Conservation (phyloP, 2,113 vertebrate genomes). For the Megaceryle maxima region DNA sequence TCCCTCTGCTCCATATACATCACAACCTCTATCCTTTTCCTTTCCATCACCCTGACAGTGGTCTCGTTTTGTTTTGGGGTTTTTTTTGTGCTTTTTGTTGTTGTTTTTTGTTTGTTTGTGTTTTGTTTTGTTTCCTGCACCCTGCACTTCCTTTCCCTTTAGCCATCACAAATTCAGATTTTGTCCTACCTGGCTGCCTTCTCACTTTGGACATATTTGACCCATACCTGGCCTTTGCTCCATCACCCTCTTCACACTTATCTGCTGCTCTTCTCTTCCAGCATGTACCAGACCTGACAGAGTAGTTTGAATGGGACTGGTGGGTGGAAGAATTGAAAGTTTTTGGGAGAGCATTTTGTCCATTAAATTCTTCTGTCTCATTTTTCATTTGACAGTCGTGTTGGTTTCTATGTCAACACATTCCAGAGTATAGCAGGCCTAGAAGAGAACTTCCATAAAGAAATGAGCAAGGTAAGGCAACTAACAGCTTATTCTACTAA, state of each 20-base stretch:
- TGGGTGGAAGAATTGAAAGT: not conserved
- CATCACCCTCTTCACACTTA: not conserved
- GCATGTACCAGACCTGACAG: not conserved
- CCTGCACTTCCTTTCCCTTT: not conserved
- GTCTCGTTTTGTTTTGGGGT: no score
- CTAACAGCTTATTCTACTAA: not conserved
- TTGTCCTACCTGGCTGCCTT: not conserved
- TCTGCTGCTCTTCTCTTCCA: not conserved
- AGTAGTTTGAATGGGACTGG: not conserved
- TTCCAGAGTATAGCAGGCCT: conserved; percentile 97
- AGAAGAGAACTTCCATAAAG: conserved; percentile 98
- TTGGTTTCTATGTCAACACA: conserved; percentile 99
- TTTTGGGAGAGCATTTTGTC: not conserved
- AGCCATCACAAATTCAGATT: not conserved
- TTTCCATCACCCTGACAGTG: not conserved
- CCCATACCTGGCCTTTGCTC: not conserved
- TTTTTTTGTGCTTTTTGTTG: not conserved
- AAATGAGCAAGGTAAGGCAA: conserved; percentile 91
- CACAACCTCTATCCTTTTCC: not conserved
- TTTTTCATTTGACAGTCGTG: conserved; percentile 81
- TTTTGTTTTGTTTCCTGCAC: no score
- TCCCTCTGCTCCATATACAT: not conserved
- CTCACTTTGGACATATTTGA: not conserved
- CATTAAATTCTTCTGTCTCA: not conserved
- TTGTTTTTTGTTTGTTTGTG: not conserved